phyloP scores from a whole-genome alignment of 2,113 vertebrate genomes.

The Elachura formosa region DNA sequence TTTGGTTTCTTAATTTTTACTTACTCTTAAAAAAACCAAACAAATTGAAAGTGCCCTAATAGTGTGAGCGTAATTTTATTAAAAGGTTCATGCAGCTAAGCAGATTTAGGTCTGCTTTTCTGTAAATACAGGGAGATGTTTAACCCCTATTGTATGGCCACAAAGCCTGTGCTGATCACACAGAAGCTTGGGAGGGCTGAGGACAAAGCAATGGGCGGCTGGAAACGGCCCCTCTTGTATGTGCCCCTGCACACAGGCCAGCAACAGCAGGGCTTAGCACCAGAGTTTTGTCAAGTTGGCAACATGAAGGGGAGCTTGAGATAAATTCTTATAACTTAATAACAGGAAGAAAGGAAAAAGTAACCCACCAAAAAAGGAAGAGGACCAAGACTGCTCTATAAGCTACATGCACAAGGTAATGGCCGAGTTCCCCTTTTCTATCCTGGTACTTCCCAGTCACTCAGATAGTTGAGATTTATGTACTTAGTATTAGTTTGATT shows the following conservation, averaged over 20 bases:
- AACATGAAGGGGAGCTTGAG: background rate
- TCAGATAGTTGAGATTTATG: background rate
- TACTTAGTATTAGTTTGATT: background rate
- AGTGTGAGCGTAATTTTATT: slow-evolving; percentile 2
- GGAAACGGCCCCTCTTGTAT: slow-evolving; percentile 44
- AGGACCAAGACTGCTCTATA: background rate
- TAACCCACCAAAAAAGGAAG: background rate
- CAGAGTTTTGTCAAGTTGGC: slow-evolving; percentile 63
- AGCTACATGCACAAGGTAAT: slow-evolving; percentile 58
- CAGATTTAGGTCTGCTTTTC: slow-evolving; percentile 70
- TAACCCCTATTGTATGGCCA: slow-evolving; percentile 86
- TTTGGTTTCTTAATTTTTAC: background rate
- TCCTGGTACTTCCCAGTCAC: background rate
- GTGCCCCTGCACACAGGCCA: slow-evolving; percentile 37
- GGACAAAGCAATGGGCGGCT: slow-evolving; percentile 53
- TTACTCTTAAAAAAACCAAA: background rate
- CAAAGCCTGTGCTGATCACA: slow-evolving; percentile 86
- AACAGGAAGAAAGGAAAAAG: background rate
- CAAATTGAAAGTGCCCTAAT: background rate
- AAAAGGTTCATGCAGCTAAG: slow-evolving; percentile 50
- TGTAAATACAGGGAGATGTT: slow-evolving; percentile 83
- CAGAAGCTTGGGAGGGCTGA: slow-evolving; percentile 70
- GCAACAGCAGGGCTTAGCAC: slow-evolving; percentile 27
- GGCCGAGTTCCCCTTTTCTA: background rate
- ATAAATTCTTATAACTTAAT: slow-evolving; percentile 18